Percentiles rank a stretch among this genome's conserved stretches.
phyloP scores from a whole-genome alignment of 1,140 invertebrate species.

The Penaeus vannamei region DNA sequence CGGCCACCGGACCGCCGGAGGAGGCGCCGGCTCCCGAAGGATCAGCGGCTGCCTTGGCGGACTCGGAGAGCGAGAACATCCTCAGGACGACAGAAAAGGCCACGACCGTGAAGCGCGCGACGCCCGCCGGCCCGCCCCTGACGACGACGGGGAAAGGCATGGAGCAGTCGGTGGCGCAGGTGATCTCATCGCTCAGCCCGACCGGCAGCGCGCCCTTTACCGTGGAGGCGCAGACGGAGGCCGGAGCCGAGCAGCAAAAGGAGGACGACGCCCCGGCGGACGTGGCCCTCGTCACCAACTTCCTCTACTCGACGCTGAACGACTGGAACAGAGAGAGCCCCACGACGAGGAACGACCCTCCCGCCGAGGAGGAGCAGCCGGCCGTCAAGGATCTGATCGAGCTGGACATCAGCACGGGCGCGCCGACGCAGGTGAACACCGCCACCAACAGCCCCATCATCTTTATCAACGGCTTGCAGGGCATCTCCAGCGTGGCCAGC shows the following conservation, averaged over 20 bases:
- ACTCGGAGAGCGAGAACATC: not conserved
- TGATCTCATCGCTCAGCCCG: not conserved
- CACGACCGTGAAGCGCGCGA: constrained; percentile 42
- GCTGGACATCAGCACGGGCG: not conserved
- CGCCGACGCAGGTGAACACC: not conserved
- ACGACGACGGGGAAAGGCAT: not conserved
- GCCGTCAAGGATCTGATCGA: constrained; percentile 6
- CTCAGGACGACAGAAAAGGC: constrained; percentile 54
- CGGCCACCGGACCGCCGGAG: no score
- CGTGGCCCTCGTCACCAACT: constrained; percentile 48
- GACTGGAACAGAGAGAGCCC: constrained; percentile 36
- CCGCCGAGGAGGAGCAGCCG: not conserved
- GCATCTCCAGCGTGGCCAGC: not conserved
- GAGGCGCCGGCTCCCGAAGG: not conserved
- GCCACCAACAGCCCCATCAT: constrained; percentile 39
- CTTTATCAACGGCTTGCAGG: not conserved
- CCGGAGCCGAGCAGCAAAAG: not conserved
- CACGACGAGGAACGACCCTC: not conserved
- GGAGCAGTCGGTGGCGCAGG: constrained; percentile 6
- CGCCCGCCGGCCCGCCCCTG: not conserved
- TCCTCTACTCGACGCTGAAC: constrained; percentile 52
- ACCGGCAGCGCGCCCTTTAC: no score
- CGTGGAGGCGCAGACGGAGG: no score
- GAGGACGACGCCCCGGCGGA: constrained; percentile 31
- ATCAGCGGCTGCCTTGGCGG: not conserved